A percentile compares a stretch with the other conserved stretches of the same genome.
phyloP scores from a whole-genome alignment of 2,797 vertebrate genomes.

The Mareca penelope region DNA sequence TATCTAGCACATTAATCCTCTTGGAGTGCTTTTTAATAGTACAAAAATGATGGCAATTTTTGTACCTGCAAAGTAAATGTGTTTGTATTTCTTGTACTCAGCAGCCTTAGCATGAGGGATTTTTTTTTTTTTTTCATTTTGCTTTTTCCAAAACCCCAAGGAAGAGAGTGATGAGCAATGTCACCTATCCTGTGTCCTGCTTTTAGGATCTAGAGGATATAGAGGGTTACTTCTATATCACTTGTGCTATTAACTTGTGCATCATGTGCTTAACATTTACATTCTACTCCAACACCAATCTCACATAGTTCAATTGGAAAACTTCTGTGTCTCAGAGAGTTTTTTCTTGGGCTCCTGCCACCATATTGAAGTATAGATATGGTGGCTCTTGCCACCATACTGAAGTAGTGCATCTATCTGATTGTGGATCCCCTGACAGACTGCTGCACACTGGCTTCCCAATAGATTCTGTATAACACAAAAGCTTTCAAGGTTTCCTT shows the following conservation, averaged over 20 bases:
- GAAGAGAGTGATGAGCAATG: neutral
- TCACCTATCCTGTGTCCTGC: neutral
- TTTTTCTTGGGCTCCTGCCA: neutral
- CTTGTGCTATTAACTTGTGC: neutral
- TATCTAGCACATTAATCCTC: neutral
- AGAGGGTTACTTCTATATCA: neutral
- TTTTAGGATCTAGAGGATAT: neutral
- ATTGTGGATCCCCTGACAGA: neutral
- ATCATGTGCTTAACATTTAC: neutral
- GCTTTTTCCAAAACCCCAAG: neutral
- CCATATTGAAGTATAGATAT: neutral
- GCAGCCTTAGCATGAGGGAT: neutral
- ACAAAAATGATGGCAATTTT: neutral
- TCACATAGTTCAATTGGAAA: neutral
- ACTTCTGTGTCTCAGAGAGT: neutral
- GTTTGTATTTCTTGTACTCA: neutral
- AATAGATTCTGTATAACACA: neutral
- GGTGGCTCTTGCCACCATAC: neutral
- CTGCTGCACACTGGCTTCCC: neutral
- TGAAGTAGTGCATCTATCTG: neutral
- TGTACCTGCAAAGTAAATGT: neutral
- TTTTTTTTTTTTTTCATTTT: neutral
- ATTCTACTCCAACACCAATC: neutral
- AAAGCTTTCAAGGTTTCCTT: neutral
- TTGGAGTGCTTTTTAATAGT: neutral